Evolutionary conservation across 2,888 invertebrate species (phyloP).

Genomic region (Drosophila niveifrons): DNA sequence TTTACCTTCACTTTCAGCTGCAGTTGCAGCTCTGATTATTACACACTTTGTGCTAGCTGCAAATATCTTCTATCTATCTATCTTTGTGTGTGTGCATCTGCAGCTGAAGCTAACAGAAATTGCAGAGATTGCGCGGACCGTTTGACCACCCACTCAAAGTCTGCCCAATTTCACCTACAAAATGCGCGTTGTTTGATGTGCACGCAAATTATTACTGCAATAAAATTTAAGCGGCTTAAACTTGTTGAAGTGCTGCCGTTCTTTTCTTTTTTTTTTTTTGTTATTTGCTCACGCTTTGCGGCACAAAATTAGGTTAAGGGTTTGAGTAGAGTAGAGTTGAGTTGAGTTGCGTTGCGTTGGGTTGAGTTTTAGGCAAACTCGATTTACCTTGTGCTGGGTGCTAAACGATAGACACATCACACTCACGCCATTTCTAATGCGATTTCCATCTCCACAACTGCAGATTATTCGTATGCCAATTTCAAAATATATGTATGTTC

Average conservation of each 20-base stretch:
- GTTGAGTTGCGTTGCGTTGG: not conserved
- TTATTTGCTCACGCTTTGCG: conserved; percentile 8
- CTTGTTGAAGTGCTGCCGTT: conserved; percentile 56
- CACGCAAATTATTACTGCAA: conserved; percentile 76
- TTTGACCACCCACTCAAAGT: not conserved
- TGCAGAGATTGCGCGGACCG: conserved; percentile 18
- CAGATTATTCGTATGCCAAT: not conserved
- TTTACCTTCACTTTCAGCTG: conserved; percentile 21
- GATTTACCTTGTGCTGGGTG: conserved; percentile 5
- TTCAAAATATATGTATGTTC: not conserved
- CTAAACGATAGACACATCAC: conserved; percentile 42
- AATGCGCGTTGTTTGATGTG: conserved; percentile 53
- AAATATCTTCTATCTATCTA: conserved; percentile 4
- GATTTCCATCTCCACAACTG: conserved; percentile 17
- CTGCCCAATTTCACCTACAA: not conserved
- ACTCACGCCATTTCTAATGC: conserved; percentile 24
- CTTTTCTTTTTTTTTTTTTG: conserved; percentile 27
- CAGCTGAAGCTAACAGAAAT: conserved; percentile 40
- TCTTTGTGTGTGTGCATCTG: conserved; percentile 31
- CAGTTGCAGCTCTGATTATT: conserved; percentile 51
- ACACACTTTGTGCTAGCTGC: conserved; percentile 49
- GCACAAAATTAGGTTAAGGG: conserved; percentile 24
- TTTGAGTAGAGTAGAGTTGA: conserved; percentile 6
- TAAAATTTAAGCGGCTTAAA: conserved; percentile 75
- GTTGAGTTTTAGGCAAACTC: not conserved